Conservation (phyloP, 1,140 invertebrate species). For the Trichonephila clavipes region DNA sequence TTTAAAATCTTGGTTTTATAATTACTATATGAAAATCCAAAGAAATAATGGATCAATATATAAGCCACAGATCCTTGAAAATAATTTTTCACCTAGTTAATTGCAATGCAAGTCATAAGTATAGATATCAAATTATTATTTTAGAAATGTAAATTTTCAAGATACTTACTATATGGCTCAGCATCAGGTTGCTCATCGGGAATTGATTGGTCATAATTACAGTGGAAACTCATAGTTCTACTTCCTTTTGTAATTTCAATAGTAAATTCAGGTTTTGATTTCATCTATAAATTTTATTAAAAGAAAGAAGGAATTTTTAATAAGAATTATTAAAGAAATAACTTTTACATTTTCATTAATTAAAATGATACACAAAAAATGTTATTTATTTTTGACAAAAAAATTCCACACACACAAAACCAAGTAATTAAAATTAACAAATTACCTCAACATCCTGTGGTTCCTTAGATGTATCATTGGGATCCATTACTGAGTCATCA, state of each 20-base stretch:
- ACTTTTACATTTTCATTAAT: not conserved
- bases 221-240: slow-evolving; percentile 89
- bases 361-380: not conserved
- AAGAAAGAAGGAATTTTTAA: too few species aligned
- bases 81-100: too few species aligned
- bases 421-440: not conserved
- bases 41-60: too few species aligned
- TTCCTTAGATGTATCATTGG: slow-evolving; percentile 83
- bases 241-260: slow-evolving; percentile 87
- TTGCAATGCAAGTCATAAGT: too few species aligned
- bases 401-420: not conserved
- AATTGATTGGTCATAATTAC: slow-evolving; percentile 87
- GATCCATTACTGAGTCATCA: slow-evolving; percentile 84
- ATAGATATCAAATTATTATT: too few species aligned
- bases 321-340: too few species aligned
- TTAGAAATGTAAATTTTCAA: slow-evolving; percentile 58
- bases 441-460: slow-evolving; percentile 83
- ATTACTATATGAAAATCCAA: too few species aligned
- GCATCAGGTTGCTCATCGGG: slow-evolving; percentile 84
- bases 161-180: slow-evolving; percentile 82
- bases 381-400: not conserved
- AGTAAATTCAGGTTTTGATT: slow-evolving; percentile 92
- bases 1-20: too few species aligned
- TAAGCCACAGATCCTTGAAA: too few species aligned
- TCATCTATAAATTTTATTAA: slow-evolving; percentile 84